phyloP scores from a whole-genome alignment of 2,888 invertebrate genomes.

The Cerastis rubricosa region DNA sequence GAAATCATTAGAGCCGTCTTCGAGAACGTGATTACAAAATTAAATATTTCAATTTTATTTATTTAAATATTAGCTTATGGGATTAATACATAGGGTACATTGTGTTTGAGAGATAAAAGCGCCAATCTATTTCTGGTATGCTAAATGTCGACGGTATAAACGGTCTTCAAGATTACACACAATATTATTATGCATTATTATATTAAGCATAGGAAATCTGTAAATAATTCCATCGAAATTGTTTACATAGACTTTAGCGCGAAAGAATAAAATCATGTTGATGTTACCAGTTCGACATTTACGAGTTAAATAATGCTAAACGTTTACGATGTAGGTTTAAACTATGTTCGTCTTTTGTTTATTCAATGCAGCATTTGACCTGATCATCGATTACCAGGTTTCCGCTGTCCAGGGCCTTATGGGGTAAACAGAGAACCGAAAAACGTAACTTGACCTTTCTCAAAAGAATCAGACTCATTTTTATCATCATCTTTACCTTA shows the following conservation, averaged over 20 bases:
- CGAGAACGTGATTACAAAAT: too few relatives aligned
- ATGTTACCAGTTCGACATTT: constrained; percentile 20
- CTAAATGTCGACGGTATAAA: neutral
- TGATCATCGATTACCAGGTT: neutral
- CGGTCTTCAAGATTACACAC: constrained; percentile 1
- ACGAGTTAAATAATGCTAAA: constrained; percentile 21
- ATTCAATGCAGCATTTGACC: neutral
- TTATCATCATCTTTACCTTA: neutral
- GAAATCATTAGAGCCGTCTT: too few relatives aligned
- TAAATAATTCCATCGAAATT: neutral
- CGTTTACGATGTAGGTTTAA: neutral
- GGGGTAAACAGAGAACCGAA: neutral
- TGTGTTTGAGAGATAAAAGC: neutral
- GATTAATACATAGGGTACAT: too few relatives aligned
- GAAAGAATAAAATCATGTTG: neutral
- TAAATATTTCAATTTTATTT: too few relatives aligned
- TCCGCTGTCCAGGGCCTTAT: neutral
- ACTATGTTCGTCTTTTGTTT: neutral
- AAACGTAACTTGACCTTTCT: neutral
- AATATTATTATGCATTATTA: neutral
- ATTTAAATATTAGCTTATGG: neutral
- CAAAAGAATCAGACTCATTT: neutral
- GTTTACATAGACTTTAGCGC: constrained; percentile 8
- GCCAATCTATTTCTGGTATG: neutral
- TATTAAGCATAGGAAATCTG: constrained; percentile 3